Percentiles rank a stretch among this genome's conserved stretches.
Evolutionary conservation across 1,140 invertebrate genomes (phyloP).

Genomic region (Drosophila aff.): DNA sequence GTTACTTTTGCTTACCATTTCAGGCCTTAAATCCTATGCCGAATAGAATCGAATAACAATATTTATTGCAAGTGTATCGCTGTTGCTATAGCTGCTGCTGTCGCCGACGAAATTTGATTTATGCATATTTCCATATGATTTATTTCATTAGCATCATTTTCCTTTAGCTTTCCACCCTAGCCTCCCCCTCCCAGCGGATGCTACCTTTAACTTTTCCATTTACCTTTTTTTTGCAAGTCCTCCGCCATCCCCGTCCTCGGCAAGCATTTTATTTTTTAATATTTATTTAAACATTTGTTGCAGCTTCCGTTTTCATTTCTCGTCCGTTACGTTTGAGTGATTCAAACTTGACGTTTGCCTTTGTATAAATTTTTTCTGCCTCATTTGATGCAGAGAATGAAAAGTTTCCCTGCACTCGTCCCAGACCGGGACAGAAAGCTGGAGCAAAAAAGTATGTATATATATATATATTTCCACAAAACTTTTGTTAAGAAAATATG

Average conservation of each 20-base stretch:
- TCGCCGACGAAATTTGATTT: constrained; percentile 75
- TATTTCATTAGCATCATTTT: constrained; percentile 80
- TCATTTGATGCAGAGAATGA: constrained; percentile 82
- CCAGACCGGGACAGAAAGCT: constrained; percentile 17
- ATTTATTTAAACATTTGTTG: constrained; percentile 84
- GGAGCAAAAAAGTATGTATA: constrained; percentile 49
- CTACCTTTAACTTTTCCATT: constrained; percentile 52
- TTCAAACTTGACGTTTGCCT: constrained; percentile 82
- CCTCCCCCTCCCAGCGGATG: constrained; percentile 14
- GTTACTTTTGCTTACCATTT: no score
- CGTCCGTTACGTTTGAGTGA: constrained; percentile 82
- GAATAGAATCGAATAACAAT: no score
- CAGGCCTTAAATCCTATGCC: neutral
- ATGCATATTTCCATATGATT: constrained; percentile 84
- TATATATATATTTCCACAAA: constrained; percentile 56
- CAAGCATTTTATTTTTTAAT: constrained; percentile 71
- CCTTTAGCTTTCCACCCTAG: constrained; percentile 20
- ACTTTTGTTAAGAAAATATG: constrained; percentile 84
- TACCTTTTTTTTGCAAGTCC: constrained; percentile 39
- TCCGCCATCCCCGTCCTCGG: neutral
- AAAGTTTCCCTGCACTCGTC: constrained; percentile 67
- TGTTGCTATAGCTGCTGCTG: constrained; percentile 30
- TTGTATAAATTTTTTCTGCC: constrained; percentile 81
- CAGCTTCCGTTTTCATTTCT: constrained; percentile 82
- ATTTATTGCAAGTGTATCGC: neutral